Evolutionary conservation across 2,888 invertebrate species (phyloP).

Genomic region (Halictus quadricinctus): DNA sequence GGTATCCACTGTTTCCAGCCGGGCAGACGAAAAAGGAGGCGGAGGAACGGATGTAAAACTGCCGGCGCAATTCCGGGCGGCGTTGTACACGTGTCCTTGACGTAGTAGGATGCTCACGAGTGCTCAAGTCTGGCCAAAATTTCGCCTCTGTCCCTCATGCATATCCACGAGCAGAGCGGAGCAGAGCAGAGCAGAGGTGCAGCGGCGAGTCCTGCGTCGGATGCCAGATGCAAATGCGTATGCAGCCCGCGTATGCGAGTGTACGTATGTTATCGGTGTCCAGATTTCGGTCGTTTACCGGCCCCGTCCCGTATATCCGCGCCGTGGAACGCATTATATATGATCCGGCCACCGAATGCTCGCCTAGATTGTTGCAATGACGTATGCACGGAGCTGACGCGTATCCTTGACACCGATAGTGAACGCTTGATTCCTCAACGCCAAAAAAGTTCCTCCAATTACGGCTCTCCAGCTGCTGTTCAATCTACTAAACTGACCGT

Average conservation of each 20-base stretch:
- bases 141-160: conserved; percentile 60
- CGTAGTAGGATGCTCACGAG: conserved; percentile 29
- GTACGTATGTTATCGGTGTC: conserved; percentile 60
- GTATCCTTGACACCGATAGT: conserved; percentile 36
- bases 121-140: conserved; percentile 60
- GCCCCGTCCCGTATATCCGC: conserved; percentile 32
- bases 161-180: conserved; percentile 58
- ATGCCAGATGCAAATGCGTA: conserved; percentile 64
- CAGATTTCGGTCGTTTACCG: conserved; percentile 64
- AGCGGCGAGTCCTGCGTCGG: conserved; percentile 27
- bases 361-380: conserved; percentile 43
- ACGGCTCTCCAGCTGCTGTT: background rate
- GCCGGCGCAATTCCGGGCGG: conserved; percentile 18
- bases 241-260: conserved; percentile 44
- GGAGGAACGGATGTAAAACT: background rate
- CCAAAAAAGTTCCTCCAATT: conserved; percentile 1
- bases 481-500: background rate
- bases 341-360: conserved; percentile 42
- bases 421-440: background rate
- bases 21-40: conserved; percentile 14
- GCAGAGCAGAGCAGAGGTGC: background rate
- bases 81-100: conserved; percentile 41
- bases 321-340: conserved; percentile 59
- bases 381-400: conserved; percentile 30
- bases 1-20: background rate